Evolutionary conservation across 1,140 invertebrate species (phyloP).

Genomic region (Trichoplusia ni): DNA sequence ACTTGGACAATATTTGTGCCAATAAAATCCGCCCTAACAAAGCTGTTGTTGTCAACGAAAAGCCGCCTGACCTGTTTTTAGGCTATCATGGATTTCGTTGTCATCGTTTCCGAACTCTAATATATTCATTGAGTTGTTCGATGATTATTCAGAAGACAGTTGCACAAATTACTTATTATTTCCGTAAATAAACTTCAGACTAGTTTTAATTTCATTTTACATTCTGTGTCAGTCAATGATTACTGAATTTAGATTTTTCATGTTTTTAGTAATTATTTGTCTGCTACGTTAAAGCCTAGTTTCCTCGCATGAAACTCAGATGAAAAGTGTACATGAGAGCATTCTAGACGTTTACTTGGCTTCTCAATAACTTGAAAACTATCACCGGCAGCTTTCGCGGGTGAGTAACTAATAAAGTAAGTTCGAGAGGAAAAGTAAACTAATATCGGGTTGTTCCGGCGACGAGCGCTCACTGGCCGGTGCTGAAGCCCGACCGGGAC

Average conservation of each 20-base stretch:
- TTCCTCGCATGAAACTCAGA: no score
- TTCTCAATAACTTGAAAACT: constrained; percentile 77
- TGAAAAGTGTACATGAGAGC: neutral
- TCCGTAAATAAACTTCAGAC: no score
- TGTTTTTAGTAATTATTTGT: constrained; percentile 9
- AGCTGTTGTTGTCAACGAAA: constrained; percentile 74
- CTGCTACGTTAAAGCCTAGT: no score
- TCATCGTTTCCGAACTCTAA: constrained; percentile 50
- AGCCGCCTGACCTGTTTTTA: constrained; percentile 69
- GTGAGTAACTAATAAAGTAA: constrained; percentile 80
- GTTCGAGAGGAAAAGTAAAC: constrained; percentile 80
- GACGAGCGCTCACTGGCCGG: constrained; percentile 51
- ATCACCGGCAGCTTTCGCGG: constrained; percentile 68
- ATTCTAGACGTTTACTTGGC: constrained; percentile 47
- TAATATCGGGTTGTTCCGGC: constrained; percentile 75
- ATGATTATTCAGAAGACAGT: neutral
- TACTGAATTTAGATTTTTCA: no score
- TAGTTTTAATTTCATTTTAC: no score
- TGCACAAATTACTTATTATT: neutral
- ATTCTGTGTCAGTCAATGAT: no score
- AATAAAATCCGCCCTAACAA: constrained; percentile 75
- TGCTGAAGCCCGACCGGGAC: constrained; percentile 44
- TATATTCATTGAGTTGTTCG: constrained; percentile 22
- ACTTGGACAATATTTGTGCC: constrained; percentile 76
- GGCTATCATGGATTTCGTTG: constrained; percentile 55